A percentile compares a stretch with the other conserved stretches of the same genome.
Evolutionary conservation across 2,113 vertebrate species (phyloP).

Genomic region (Stigmatopora argus): DNA sequence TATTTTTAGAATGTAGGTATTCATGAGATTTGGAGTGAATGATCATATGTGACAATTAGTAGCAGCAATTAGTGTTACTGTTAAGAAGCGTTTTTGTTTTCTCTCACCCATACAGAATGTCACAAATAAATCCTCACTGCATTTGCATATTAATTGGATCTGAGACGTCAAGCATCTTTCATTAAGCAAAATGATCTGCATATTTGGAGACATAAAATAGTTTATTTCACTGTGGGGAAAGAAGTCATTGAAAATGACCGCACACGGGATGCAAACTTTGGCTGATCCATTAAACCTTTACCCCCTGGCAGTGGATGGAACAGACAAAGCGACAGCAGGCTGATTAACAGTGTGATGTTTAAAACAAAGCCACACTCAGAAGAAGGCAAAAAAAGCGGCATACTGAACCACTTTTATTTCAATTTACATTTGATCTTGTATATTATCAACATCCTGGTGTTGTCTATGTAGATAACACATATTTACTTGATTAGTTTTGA

Average conservation of each 20-base stretch:
- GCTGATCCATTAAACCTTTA: conserved; percentile 71
- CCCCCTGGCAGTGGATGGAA: conserved; percentile 50
- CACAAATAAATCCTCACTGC: conserved; percentile 99
- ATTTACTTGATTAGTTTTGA: not conserved
- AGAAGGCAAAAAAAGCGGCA: conserved; percentile 28
- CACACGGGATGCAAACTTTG: conserved; percentile 71
- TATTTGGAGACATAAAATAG: conserved; percentile 99
- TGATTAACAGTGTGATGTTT: conserved; percentile 55
- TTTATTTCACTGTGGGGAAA: conserved; percentile 99
- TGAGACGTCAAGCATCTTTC: conserved; percentile 99
- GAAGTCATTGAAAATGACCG: conserved; percentile 95
- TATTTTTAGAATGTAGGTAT: conserved; percentile 77
- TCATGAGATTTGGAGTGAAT: conserved; percentile 97
- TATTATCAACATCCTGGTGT: conserved; percentile 3
- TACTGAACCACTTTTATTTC: conserved; percentile 26
- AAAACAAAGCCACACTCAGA: conserved; percentile 37
- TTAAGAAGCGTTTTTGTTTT: conserved; percentile 99
- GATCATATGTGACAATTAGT: conserved; percentile 99
- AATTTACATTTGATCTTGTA: conserved; percentile 13
- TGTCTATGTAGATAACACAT: conserved; percentile 8
- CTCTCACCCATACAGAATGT: conserved; percentile 99
- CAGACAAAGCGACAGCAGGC: conserved; percentile 57
- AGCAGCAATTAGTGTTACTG: conserved; percentile 99
- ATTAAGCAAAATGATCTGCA: conserved; percentile 99
- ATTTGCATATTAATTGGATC: conserved; percentile 99